A percentile compares a stretch with the other conserved stretches of the same genome.
phyloP scores from a whole-genome alignment of 23 tunicate genomes.

The Corella eumyota region DNA sequence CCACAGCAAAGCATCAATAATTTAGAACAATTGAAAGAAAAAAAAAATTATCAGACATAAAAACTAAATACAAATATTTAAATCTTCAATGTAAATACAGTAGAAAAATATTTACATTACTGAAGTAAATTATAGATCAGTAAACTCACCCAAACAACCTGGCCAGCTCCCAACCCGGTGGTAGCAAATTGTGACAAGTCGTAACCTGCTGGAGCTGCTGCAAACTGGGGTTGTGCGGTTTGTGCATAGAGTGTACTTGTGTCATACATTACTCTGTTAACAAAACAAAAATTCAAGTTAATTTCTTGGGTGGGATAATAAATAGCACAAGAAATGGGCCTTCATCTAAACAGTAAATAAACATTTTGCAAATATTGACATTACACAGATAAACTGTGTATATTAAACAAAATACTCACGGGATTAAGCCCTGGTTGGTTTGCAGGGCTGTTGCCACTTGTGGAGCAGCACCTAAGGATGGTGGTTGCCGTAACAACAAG shows the following conservation, averaged over 20 bases:
- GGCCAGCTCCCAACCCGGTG: slow-evolving; percentile 21
- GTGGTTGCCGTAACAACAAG: slow-evolving; percentile 28
- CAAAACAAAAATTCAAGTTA: not conserved
- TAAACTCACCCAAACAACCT: slow-evolving; percentile 46
- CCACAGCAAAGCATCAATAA: no score
- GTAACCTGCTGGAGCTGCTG: slow-evolving; percentile 36
- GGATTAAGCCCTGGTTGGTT: slow-evolving; percentile 39
- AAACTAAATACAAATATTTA: no score
- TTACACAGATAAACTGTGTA: no score
- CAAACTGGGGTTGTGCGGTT: slow-evolving; percentile 11
- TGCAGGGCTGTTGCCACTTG: not conserved
- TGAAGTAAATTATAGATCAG: not conserved
- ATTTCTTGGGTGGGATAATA: not conserved
- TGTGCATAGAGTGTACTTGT: slow-evolving; percentile 19
- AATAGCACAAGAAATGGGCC: no score
- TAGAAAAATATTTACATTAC: not conserved
- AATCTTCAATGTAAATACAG: no score
- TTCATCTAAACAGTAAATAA: no score
- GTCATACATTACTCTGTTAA: slow-evolving; percentile 37
- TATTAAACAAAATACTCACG: slow-evolving; percentile 23
- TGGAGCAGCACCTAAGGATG: slow-evolving; percentile 16
- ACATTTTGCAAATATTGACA: no score
- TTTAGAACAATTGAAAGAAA: no score
- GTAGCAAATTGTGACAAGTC: slow-evolving; percentile 22
- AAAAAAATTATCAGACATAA: no score